A percentile compares a stretch with the other conserved stretches of the same genome.
Conservation (phyloP, 2,797 vertebrate genomes). For the Acanthurus leucopareius region DNA sequence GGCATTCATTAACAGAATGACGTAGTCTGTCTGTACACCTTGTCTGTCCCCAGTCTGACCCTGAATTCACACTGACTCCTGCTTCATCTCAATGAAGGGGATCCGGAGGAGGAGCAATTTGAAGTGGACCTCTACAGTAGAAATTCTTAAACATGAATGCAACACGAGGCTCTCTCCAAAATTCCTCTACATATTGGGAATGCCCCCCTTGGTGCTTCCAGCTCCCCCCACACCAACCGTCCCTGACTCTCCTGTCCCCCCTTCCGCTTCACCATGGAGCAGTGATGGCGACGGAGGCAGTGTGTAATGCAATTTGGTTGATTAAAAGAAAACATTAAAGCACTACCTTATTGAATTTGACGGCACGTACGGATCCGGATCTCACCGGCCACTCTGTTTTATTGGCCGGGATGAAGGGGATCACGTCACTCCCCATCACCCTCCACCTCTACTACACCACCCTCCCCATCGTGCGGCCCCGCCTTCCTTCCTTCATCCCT, state of each 20-base stretch:
- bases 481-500: conserved; percentile 55
- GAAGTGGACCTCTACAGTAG: not conserved
- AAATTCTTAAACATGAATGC: conserved; percentile 40
- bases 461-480: conserved; percentile 59
- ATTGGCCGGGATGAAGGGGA: conserved; percentile 88
- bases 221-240: not conserved
- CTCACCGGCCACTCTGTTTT: conserved; percentile 89
- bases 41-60: conserved; percentile 77
- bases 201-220: conserved; percentile 50
- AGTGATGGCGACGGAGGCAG: conserved; percentile 63
- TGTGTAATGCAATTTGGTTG: conserved; percentile 92
- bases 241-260: conserved; percentile 35
- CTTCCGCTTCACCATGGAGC: conserved; percentile 54
- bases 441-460: conserved; percentile 46
- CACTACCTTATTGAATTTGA: conserved; percentile 91
- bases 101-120: conserved; percentile 13
- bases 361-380: conserved; percentile 88
- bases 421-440: conserved; percentile 85
- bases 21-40: conserved; percentile 77
- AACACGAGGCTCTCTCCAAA: conserved; percentile 32
- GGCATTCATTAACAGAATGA: conserved; percentile 76
- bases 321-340: conserved; percentile 93
- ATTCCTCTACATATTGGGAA: conserved; percentile 65
- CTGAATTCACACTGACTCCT: conserved; percentile 58
- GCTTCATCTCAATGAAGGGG: conserved; percentile 44